These are phyloP conservation scores for Phymanthus crucifer DNA, from an alignment of 92 coral and sea anemone genomes.

Conservation along the genomic window DNA sequence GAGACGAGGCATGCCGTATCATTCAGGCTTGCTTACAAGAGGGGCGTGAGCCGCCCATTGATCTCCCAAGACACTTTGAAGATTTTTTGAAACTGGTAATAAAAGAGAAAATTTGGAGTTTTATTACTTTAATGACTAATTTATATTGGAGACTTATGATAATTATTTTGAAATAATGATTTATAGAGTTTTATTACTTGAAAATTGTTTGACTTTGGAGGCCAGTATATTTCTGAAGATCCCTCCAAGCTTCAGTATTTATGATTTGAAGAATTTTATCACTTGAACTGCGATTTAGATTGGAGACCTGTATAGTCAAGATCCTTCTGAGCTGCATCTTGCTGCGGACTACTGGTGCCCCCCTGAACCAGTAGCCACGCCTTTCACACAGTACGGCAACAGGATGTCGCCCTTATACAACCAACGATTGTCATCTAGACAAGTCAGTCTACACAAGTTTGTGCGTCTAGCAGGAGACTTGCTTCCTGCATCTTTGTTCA, in stretches of 20 bases:
- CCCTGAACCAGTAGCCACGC: conserved; percentile 63
- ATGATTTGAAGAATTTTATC: too few relatives aligned
- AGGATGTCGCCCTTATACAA: conserved; percentile 68
- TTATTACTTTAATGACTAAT: background rate
- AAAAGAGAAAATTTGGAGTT: background rate
- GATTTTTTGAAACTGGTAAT: conserved; percentile 82
- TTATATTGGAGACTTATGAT: too few relatives aligned
- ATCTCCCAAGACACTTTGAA: conserved; percentile 86
- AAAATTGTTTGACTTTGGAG: conserved; percentile 80
- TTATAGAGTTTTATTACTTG: too few relatives aligned
- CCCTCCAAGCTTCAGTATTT: conserved; percentile 80
- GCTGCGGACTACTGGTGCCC: conserved; percentile 92
- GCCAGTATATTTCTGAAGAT: conserved; percentile 68
- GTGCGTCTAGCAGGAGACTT: conserved; percentile 94
- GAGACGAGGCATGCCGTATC: conserved; percentile 95
- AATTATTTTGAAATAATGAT: background rate
- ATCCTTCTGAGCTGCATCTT: conserved; percentile 80
- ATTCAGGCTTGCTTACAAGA: conserved; percentile 87
- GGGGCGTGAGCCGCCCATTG: conserved; percentile 85
- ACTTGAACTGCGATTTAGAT: conserved; percentile 62
- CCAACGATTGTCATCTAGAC: conserved; percentile 81
- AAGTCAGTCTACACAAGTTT: conserved; percentile 87
- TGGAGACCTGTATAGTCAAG: conserved; percentile 82
- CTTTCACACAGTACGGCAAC: conserved; percentile 57
- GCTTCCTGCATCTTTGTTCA: conserved; percentile 83